phyloP scores from a whole-genome alignment of 2,113 vertebrate genomes.

The Otis tarda region DNA sequence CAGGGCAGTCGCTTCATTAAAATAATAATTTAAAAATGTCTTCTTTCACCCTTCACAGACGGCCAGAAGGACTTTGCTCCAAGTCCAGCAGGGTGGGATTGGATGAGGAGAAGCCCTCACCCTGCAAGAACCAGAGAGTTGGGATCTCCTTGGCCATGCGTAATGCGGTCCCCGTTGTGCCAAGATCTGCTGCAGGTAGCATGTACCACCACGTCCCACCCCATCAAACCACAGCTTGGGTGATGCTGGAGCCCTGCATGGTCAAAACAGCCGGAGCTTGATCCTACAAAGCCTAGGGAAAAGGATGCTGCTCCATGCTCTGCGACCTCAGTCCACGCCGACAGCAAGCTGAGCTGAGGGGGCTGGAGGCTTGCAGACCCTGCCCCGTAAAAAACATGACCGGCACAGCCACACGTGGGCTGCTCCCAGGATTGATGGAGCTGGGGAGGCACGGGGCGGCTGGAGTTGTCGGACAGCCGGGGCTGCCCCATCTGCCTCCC shows the following conservation, averaged over 20 bases:
- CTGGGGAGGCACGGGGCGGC: not conserved
- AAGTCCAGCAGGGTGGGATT: not conserved
- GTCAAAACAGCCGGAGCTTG: not conserved
- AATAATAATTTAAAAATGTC: too few relatives aligned
- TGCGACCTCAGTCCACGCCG: not conserved
- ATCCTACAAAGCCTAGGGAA: not conserved
- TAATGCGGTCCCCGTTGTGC: too few relatives aligned
- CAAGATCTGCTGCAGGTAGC: not conserved
- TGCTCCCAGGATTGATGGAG: not conserved
- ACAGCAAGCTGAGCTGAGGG: not conserved
- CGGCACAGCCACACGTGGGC: accelerated
- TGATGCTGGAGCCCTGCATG: not conserved
- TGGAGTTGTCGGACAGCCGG: not conserved
- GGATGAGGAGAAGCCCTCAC: not conserved
- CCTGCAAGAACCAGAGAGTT: not conserved
- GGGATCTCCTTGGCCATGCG: not conserved
- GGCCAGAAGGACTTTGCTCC: not conserved
- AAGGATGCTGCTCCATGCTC: not conserved
- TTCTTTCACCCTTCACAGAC: not conserved
- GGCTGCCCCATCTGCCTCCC: not conserved
- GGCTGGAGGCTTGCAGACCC: not conserved
- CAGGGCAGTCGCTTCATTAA: not conserved
- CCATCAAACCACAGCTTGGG: not conserved
- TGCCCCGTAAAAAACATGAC: not conserved
- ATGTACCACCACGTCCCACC: not conserved